These are phyloP conservation scores for Crenichthys baileyi DNA, from an alignment of 2,797 vertebrate genomes.

Conservation along the genomic window DNA sequence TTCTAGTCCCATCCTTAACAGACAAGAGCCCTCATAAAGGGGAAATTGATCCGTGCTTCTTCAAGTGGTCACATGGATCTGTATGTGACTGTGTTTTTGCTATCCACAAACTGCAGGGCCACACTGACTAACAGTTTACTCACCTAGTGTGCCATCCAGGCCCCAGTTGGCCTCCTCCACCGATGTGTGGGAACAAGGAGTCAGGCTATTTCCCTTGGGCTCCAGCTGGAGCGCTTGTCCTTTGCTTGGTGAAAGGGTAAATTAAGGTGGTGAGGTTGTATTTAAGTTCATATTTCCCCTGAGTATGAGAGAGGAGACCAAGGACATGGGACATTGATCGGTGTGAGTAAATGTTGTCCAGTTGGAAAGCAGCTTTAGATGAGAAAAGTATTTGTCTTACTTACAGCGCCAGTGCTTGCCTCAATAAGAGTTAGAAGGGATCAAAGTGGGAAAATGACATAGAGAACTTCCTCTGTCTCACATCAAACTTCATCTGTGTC, in stretches of 20 bases:
- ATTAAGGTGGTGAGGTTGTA: slow-evolving; percentile 73
- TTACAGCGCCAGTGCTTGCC: slow-evolving; percentile 30
- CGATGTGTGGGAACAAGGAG: slow-evolving; percentile 78
- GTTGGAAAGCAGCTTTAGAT: slow-evolving; percentile 64
- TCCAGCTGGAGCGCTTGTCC: slow-evolving; percentile 67
- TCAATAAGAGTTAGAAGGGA: slow-evolving; percentile 8
- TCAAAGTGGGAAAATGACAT: slow-evolving; percentile 12
- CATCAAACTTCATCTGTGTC: slow-evolving; percentile 9
- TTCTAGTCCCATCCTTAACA: slow-evolving; percentile 73
- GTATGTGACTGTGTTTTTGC: slow-evolving; percentile 41
- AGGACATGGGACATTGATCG: slow-evolving; percentile 78
- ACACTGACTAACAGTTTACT: slow-evolving; percentile 52
- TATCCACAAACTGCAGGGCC: slow-evolving; percentile 51
- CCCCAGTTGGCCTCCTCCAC: slow-evolving; percentile 33
- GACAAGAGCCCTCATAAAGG: slow-evolving; percentile 77
- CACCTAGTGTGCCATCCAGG: slow-evolving; percentile 55
- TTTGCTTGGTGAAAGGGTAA: slow-evolving; percentile 74
- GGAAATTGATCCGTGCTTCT: slow-evolving; percentile 78
- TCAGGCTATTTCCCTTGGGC: slow-evolving; percentile 73
- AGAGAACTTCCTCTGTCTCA: slow-evolving; percentile 10
- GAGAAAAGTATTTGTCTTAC: slow-evolving; percentile 67
- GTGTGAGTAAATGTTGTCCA: slow-evolving; percentile 74
- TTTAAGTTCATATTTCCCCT: slow-evolving; percentile 81
- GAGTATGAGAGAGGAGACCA: slow-evolving; percentile 66
- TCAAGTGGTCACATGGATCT: slow-evolving; percentile 33